Conservation (phyloP, 2,888 invertebrate genomes). For the Eupithecia dodoneata region DNA sequence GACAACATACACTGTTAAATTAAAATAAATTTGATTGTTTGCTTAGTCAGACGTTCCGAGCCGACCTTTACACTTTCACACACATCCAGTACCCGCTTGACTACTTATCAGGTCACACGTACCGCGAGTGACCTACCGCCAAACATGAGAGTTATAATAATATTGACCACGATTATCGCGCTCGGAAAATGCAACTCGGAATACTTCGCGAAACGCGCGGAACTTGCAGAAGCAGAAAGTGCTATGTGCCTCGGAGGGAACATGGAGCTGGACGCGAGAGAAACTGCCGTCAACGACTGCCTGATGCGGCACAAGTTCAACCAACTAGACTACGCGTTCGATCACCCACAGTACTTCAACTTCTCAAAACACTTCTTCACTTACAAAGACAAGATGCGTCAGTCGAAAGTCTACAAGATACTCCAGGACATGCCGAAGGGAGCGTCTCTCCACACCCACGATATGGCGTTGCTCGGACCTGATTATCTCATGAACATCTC, state of each 20-base stretch:
- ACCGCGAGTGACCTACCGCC: background rate
- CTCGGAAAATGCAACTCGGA: constrained; percentile 10
- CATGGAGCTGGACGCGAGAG: constrained; percentile 68
- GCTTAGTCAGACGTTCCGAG: constrained; percentile 1
- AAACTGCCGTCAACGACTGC: constrained; percentile 81
- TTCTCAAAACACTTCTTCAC: constrained; percentile 87
- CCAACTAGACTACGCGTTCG: constrained; percentile 82
- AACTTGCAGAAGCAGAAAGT: background rate
- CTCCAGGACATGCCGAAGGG: constrained; percentile 90
- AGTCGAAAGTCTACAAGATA: constrained; percentile 86
- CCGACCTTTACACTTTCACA: background rate
- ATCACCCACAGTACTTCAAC: constrained; percentile 84
- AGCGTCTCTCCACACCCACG: constrained; percentile 88
- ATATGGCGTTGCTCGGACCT: constrained; percentile 85
- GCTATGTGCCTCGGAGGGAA: background rate
- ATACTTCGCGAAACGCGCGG: constrained; percentile 5
- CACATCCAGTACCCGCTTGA: background rate
- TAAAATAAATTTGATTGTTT: background rate
- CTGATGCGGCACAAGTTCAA: constrained; percentile 83
- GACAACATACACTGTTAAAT: background rate
- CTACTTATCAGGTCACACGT: constrained; percentile 7
- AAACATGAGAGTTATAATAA: background rate
- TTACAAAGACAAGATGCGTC: constrained; percentile 82
- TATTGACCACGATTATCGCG: background rate
- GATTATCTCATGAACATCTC: constrained; percentile 87